Evolutionary conservation across 2,797 vertebrate species (phyloP).

Genomic region (Echiichthys vipera): DNA sequence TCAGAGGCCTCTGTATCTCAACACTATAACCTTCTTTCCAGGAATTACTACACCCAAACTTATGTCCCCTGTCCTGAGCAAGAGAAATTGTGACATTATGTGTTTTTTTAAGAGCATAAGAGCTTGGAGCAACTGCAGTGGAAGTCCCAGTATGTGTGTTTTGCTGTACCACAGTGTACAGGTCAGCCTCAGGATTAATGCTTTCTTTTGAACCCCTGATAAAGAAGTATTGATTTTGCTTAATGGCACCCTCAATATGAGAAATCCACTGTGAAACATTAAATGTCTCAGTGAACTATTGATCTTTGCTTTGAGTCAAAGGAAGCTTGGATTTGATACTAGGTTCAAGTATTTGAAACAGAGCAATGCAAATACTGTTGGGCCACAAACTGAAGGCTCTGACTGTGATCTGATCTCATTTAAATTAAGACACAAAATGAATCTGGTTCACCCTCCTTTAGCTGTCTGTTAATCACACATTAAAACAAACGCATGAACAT

Average conservation of each 20-base stretch:
- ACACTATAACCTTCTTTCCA: slow-evolving; percentile 69
- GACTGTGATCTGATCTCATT: background rate
- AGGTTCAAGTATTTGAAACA: background rate
- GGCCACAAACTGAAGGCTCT: background rate
- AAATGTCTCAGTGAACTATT: slow-evolving; percentile 60
- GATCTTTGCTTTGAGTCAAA: slow-evolving; percentile 51
- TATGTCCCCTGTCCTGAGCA: slow-evolving; percentile 55
- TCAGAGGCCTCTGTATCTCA: slow-evolving; percentile 49
- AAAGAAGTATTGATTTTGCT: slow-evolving; percentile 69
- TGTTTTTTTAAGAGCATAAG: slow-evolving; percentile 64
- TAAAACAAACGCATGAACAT: too few relatives aligned
- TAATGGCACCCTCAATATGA: slow-evolving; percentile 67
- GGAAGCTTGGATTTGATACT: slow-evolving; percentile 1
- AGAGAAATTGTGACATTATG: slow-evolving; percentile 54
- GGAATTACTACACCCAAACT: slow-evolving; percentile 68
- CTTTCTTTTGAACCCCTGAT: slow-evolving; percentile 72
- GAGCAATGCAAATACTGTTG: background rate
- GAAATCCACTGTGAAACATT: slow-evolving; percentile 56
- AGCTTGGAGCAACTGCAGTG: slow-evolving; percentile 56
- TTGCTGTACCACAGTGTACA: slow-evolving; percentile 10
- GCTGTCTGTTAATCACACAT: too few relatives aligned
- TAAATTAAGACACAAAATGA: background rate
- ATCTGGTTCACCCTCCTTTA: background rate
- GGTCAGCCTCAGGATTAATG: slow-evolving; percentile 48
- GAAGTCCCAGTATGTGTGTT: slow-evolving; percentile 21